phyloP scores from a whole-genome alignment of 2,797 vertebrate species.

The Lophius americanus region DNA sequence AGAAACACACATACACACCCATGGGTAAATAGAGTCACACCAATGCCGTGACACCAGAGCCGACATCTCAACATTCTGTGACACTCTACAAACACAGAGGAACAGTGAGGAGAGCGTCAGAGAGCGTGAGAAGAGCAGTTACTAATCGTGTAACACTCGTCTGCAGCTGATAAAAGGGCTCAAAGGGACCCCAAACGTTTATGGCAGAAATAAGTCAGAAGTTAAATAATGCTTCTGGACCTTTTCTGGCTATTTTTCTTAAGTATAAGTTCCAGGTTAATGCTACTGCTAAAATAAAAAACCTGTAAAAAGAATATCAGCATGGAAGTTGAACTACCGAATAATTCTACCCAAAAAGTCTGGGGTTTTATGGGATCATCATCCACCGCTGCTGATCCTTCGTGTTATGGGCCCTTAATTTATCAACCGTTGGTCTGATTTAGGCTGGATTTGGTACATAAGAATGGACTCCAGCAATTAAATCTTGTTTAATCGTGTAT shows the following conservation, averaged over 20 bases:
- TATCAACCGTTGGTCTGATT: too few relatives aligned
- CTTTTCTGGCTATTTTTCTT: not conserved
- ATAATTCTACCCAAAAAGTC: too few relatives aligned
- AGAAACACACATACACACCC: slow-evolving; percentile 19
- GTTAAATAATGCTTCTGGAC: not conserved
- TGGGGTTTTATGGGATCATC: too few relatives aligned
- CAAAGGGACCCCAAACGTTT: slow-evolving; percentile 30
- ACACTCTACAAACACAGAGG: not conserved
- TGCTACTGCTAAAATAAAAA: not conserved
- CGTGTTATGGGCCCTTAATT: too few relatives aligned
- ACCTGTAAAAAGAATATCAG: not conserved
- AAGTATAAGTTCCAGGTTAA: not conserved
- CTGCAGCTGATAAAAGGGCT: slow-evolving; percentile 60
- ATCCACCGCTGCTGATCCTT: too few relatives aligned
- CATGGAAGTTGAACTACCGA: too few relatives aligned
- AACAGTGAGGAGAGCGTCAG: slow-evolving; percentile 34
- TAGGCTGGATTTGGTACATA: too few relatives aligned
- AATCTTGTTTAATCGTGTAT: too few relatives aligned
- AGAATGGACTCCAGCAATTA: too few relatives aligned
- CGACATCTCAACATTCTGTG: slow-evolving; percentile 5
- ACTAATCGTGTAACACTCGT: slow-evolving; percentile 59
- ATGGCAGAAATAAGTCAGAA: slow-evolving; percentile 28
- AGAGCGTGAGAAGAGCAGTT: slow-evolving; percentile 49
- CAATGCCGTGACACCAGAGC: slow-evolving; percentile 19
- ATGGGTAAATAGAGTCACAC: not conserved